Conservation (phyloP, 1,140 invertebrate genomes). For the Fragariocoptes setiger region DNA sequence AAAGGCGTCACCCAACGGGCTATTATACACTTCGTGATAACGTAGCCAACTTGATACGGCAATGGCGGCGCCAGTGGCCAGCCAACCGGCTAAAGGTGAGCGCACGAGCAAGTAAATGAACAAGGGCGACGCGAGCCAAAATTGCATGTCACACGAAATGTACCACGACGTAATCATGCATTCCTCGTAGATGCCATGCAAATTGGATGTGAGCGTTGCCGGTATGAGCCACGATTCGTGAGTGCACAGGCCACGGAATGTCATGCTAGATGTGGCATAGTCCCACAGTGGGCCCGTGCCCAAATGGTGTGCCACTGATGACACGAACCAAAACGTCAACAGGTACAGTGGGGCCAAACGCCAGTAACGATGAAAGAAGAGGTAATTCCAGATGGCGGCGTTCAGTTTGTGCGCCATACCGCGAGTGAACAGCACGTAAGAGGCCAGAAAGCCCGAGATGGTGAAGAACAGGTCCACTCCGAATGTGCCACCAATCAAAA, state of each 20-base stretch:
- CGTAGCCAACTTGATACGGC: neutral
- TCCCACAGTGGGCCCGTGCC: neutral
- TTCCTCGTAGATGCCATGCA: neutral
- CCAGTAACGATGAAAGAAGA: neutral
- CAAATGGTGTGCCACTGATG: neutral
- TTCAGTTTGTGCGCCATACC: neutral
- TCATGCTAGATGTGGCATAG: neutral
- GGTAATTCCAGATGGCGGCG: neutral
- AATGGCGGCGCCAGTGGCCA: neutral
- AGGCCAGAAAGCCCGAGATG: neutral
- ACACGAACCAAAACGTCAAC: neutral
- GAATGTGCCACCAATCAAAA: neutral
- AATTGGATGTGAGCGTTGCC: neutral
- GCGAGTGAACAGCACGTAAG: neutral
- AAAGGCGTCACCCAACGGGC: neutral
- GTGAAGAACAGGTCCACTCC: neutral
- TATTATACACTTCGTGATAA: too few species aligned
- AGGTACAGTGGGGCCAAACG: neutral
- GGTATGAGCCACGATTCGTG: neutral
- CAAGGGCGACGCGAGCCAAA: neutral
- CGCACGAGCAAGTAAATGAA: neutral
- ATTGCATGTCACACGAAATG: neutral
- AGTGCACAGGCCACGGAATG: neutral
- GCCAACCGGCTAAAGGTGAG: neutral
- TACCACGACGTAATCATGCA: neutral